Conservation (phyloP, 2,888 invertebrate genomes). For the Epirrhoe alternata region DNA sequence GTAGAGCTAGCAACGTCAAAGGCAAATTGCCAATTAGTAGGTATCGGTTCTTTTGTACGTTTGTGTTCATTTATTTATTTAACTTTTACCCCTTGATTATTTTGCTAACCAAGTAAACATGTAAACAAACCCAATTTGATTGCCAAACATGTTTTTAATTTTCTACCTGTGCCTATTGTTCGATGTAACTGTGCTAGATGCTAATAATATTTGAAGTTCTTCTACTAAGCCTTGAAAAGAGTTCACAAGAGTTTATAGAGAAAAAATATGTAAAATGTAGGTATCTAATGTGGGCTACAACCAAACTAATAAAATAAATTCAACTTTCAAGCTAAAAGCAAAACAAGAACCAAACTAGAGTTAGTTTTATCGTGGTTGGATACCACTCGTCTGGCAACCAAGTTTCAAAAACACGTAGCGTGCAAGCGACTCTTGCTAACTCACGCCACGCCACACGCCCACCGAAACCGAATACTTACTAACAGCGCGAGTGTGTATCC, state of each 20-base stretch:
- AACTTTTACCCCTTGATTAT: neutral
- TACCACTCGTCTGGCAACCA: constrained; percentile 33
- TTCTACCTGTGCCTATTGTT: no score
- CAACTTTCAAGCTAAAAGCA: constrained; percentile 7
- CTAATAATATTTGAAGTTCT: no score
- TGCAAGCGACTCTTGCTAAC: constrained; percentile 38
- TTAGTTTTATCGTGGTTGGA: constrained; percentile 36
- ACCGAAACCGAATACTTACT: constrained; percentile 6
- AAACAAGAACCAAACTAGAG: constrained; percentile 22
- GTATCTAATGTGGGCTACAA: no score
- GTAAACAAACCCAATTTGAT: neutral
- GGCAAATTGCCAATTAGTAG: constrained; percentile 5
- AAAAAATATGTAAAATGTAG: no score
- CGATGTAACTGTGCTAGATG: no score
- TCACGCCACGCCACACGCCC: constrained; percentile 37
- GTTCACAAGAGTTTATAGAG: no score
- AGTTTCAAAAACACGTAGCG: constrained; percentile 42
- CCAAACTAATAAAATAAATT: neutral
- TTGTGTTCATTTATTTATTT: constrained; percentile 1
- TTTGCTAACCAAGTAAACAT: neutral
- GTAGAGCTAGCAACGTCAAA: neutral
- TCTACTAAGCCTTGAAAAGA: no score
- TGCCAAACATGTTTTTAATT: neutral
- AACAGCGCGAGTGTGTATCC: constrained; percentile 12
- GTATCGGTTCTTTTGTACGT: constrained; percentile 1